Percentiles rank a stretch among this genome's conserved stretches.
Conservation (phyloP, 2,797 vertebrate genomes). For the Alexandromys oeconomus region DNA sequence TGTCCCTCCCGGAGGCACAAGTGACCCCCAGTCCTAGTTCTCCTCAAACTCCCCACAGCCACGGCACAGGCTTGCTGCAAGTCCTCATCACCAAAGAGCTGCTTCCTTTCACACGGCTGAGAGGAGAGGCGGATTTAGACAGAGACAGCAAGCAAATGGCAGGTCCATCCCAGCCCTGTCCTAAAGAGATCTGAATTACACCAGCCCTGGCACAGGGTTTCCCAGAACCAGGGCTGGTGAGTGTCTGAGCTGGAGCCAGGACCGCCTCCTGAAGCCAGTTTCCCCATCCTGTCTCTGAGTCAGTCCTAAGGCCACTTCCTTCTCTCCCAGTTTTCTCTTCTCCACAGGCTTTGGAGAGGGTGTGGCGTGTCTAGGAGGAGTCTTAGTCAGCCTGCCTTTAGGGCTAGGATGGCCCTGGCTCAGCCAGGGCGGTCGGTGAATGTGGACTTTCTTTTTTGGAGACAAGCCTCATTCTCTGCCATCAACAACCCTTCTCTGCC, state of each 20-base stretch:
- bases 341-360: neutral
- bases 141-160: neutral
- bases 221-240: neutral
- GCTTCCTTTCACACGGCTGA: neutral
- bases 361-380: neutral
- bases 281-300: conserved; percentile 2
- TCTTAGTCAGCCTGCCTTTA: neutral
- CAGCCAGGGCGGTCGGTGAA: neutral
- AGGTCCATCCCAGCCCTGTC: neutral
- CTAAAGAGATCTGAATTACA: neutral
- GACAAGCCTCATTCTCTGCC: neutral
- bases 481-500: neutral
- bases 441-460: neutral
- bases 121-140: neutral
- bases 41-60: neutral
- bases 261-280: neutral
- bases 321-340: neutral
- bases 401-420: neutral
- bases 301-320: neutral
- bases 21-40: neutral
- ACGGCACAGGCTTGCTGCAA: neutral
- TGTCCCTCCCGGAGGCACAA: neutral
- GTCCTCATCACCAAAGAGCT: neutral
- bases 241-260: neutral
- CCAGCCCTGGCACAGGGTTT: neutral